These are phyloP conservation scores for Nycticryphes semicollaris DNA, from an alignment of 2,113 vertebrate species.

Conservation along the genomic window DNA sequence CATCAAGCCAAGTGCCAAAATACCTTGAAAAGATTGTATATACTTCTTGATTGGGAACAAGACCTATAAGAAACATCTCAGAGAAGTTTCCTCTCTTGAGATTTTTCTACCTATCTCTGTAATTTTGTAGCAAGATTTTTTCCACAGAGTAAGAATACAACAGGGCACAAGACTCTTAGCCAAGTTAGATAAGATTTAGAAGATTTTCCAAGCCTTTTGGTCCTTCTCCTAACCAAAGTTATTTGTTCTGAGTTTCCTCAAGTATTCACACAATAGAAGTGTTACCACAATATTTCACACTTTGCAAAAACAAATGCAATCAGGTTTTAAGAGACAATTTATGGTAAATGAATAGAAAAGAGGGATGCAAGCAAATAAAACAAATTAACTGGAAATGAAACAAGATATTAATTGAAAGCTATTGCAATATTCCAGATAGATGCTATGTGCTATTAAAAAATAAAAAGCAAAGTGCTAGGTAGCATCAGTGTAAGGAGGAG, in stretches of 20 bases:
- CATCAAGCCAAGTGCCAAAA: background rate
- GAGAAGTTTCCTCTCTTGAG: background rate
- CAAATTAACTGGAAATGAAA: background rate
- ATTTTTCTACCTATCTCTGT: background rate
- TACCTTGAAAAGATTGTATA: background rate
- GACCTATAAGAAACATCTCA: background rate
- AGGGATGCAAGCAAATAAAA: background rate
- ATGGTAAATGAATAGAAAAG: background rate
- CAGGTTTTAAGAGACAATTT: background rate
- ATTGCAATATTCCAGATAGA: background rate
- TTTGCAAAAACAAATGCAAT: background rate
- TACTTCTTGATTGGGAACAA: background rate
- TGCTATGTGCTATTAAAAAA: background rate
- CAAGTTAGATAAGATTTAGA: background rate
- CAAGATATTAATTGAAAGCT: background rate
- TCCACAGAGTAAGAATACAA: background rate
- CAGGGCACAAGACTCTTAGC: background rate
- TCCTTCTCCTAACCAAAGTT: background rate
- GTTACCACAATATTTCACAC: background rate
- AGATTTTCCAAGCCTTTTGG: background rate
- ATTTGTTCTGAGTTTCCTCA: background rate
- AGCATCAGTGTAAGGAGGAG: background rate
- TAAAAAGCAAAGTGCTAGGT: background rate
- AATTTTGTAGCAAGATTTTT: background rate
- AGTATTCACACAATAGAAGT: background rate